Evolutionary conservation across 64 coral and sea anemone species (phyloP), one percentile per base, ranked within the genome.

Genomic region (Porites australiensis): DNA sequence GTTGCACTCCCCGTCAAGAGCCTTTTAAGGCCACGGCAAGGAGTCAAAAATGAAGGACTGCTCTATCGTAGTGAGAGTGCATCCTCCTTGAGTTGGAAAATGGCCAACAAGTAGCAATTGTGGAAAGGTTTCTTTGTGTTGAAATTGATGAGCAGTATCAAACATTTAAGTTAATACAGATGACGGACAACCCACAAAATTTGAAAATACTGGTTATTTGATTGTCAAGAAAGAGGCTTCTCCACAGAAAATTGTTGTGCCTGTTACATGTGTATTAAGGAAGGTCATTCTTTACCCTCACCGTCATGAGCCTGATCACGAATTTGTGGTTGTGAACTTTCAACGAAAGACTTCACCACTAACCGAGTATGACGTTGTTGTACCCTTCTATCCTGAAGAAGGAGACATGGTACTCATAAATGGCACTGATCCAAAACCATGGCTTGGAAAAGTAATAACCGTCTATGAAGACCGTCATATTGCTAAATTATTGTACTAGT

Each of bases 41-140:
- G 70, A 73, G 70, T 73, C 70, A 73, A 73, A 45, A 73, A 73
- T 73, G 44, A 73, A 73, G 70, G 44, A 73, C 70, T 73, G 70
- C 70, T 73, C 70, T 73, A 73, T 73, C 70, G 44, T 73, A 73
- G 70, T 73, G 70, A 45, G 70, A 47, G 70, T 73, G 70, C 70
- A 73, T 47, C 43, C 70, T 73, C 70, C 70, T 73, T 45, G 70
- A 73, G 70, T 45, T 73, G 70, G 70, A 73, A 73, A 73, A 73
- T 73, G 70, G 27, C 70, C 44, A 73, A 73, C 70, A 44, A 73
- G 70, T 73, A 73, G 70, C 70, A 44, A 73, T 10, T 73, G 70
- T 73, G 70, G 44, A 73, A 73, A 73, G 70, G 70, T 73, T 73
- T 73, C 1, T 73, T 73, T 73, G 27, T 73, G 70, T 73, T 45